Base-by-base conservation (phyloP, 2,113 vertebrate genomes). In the Ailuropoda melanoleuca region DNA sequence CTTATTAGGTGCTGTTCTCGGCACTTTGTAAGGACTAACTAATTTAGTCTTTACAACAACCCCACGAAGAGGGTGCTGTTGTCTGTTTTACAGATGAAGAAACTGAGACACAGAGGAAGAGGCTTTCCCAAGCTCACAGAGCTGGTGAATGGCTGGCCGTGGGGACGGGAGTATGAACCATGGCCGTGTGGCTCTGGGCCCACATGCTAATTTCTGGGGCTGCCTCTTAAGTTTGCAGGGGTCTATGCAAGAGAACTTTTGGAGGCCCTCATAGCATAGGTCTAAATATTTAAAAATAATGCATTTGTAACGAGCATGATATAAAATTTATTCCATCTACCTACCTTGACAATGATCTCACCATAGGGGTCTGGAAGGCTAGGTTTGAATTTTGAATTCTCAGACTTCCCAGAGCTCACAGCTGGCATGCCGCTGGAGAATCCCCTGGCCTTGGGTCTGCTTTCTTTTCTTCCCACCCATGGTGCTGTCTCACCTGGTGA, bases 151-250 rank as follows among this genome's bases (percentile, higher is more conserved):
- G 31, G 34, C 39, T 34, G 78, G 39, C 37, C 4, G 8, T 31
- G 8, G 13, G 26, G 12, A 2, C 19, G 26, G 31, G 19, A 29
- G 9, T 9, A 7, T 7, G 39, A 56, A 62, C 13, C 60, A 29
- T 26, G 34, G 39, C 5, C 15, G 1, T 39, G 58, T 88, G 53
- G 68, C 74, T 87, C 66, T 66, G 53, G 86, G 58, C 31, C 37
- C 18, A 3, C 6, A 1, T 3, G 29, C 18, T 88, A n/a, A n/a
- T 39, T 15, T 10, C 4, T 1, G 23, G 56, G 55, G 21, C 6
- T 72, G 62, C 43, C 55, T 83, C 66, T 18, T 70, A 31, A 34
- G 64, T 75, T 46, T 77, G 37, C 37, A n/a, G 11, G 15, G 4
- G 88, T 15, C 50, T 1, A 4, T 37, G 37, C 18, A 83, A 34